Base-by-base conservation (phyloP, 2,797 vertebrate species). In the Thamnophis elegans region DNA sequence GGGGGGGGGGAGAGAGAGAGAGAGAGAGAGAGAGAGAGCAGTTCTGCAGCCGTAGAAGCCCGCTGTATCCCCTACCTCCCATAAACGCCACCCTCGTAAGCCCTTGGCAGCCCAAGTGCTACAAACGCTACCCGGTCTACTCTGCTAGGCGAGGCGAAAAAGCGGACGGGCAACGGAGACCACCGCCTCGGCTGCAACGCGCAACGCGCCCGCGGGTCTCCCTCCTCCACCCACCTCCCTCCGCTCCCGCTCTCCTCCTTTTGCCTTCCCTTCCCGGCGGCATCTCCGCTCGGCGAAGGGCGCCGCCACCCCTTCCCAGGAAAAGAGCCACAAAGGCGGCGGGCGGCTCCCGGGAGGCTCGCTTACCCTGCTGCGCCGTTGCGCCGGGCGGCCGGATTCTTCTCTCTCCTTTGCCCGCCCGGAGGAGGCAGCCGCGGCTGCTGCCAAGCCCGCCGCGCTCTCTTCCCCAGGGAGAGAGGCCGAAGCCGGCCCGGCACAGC, bases 311-410 rank as follows among this genome's bases (percentile, higher is more conserved):
- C 54, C 20, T n/a, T 25, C 51, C 14, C 47, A 14, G 6, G 25
- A 56, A 56, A 28, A 86, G 56, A 54, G 25, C 28, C 14, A 89
- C 53, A 51, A 88, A 90, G 68, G 36, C 89, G 5, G 88, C 4
- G 22, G 42, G 26, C 73, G 28, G 91, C 32, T 12, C 36, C 90
- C 25, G 7, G 26, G 55, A 22, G 85, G 53, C 32, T 89, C n/a
- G 51, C 88, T 92, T 92, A 92, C 91, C 91, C 36, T 42, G 9
- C n/a, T n/a, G n/a, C 60, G 47, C 73, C 56, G n/a, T 54, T 25
- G 85, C 47, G 56, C 54, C 18, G 90, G 59, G 53, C 65, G 90
- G 51, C 47, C 5, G 11, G 36, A 13, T 55, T 88, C 54, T 55
- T 42, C 47, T 20, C 3, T 36, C 58, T 32, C 25, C 51, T 53